Evolutionary conservation across 2,113 vertebrate species (phyloP).

Genomic region (Regulus satrapa): DNA sequence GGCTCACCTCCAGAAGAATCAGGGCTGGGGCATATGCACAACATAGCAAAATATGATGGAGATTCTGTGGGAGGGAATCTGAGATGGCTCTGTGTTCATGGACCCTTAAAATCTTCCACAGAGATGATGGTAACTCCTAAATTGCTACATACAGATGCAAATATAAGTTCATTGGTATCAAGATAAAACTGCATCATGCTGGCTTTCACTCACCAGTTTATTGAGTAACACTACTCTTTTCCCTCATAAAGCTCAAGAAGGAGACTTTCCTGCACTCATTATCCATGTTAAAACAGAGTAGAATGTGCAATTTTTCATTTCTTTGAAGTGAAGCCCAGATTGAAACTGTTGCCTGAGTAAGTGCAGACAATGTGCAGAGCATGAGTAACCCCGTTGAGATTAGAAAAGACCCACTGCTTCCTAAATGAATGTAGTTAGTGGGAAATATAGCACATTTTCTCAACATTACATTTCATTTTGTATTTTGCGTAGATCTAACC

Average conservation of each 20-base stretch:
- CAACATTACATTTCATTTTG: neutral
- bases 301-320: neutral
- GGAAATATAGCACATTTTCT: constrained; percentile 7
- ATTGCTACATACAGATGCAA: neutral
- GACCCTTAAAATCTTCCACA: neutral
- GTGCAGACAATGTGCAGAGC: neutral
- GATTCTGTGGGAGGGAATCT: neutral
- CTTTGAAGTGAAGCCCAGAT: constrained; percentile 41
- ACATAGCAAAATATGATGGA: accelerated
- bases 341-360: constrained; percentile 1
- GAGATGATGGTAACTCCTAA: neutral
- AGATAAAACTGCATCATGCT: neutral
- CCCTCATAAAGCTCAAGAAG: neutral
- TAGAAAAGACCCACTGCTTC: neutral
- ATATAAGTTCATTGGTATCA: neutral
- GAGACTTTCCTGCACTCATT: neutral
- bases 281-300: neutral
- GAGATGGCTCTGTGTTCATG: neutral
- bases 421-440: neutral
- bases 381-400: neutral
- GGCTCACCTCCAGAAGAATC: neutral
- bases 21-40: neutral
- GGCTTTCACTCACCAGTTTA: neutral
- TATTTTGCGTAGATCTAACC: neutral
- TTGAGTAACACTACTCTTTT: neutral